phyloP scores from a whole-genome alignment of 2,113 vertebrate species.

The Corydoras sp. region DNA sequence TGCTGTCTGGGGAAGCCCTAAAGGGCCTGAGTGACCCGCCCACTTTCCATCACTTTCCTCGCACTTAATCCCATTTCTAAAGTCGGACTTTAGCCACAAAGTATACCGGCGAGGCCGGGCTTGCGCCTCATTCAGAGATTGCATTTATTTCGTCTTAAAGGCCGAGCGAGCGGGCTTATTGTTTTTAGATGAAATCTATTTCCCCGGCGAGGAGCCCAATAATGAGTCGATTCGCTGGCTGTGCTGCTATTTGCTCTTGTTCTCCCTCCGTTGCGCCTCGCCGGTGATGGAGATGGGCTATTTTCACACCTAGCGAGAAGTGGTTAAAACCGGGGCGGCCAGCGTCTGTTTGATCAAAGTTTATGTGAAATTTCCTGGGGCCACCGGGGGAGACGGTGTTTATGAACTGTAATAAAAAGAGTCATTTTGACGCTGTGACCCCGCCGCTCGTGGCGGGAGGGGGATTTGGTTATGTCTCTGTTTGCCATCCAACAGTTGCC shows the following conservation, averaged over 20 bases:
- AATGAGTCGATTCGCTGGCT: conserved; percentile 72
- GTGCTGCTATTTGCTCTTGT: conserved; percentile 73
- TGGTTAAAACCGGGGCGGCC: conserved; percentile 68
- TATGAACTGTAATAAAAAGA: conserved; percentile 99
- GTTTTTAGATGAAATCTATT: conserved; percentile 77
- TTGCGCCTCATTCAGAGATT: conserved; percentile 43
- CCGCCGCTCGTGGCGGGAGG: conserved; percentile 62
- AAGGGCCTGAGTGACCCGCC: not conserved
- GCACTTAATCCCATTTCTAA: conserved; percentile 50
- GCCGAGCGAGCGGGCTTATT: conserved; percentile 65
- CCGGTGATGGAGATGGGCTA: conserved; percentile 69
- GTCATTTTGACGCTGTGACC: conserved; percentile 94
- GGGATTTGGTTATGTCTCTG: conserved; percentile 82
- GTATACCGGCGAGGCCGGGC: conserved; percentile 58
- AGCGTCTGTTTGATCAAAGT: conserved; percentile 92
- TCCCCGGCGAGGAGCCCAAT: conserved; percentile 70
- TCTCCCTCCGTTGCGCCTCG: conserved; percentile 69
- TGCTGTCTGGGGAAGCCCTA: too few relatives aligned
- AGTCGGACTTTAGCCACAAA: conserved; percentile 62
- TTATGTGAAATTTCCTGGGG: conserved; percentile 89
- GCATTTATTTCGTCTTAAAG: conserved; percentile 30
- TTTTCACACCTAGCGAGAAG: conserved; percentile 63
- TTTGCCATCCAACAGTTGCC: conserved; percentile 74
- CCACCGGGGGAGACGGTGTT: conserved; percentile 85
- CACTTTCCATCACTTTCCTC: conserved; percentile 25